These are phyloP conservation scores for Machaerirhynchus nigripectus DNA, from an alignment of 2,113 vertebrate genomes.

Conservation along the genomic window DNA sequence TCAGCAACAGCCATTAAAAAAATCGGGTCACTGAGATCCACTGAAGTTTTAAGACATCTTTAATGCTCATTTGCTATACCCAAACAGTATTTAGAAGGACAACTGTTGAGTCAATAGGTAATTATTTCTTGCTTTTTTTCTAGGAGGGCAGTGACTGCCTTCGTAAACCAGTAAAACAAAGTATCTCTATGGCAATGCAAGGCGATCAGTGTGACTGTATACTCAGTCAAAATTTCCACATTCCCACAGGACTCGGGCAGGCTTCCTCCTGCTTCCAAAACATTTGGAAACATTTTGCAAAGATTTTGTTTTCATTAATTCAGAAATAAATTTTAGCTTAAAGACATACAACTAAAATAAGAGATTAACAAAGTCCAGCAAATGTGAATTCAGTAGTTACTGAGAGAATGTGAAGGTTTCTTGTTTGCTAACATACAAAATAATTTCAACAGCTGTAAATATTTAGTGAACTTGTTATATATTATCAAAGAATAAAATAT, in stretches of 20 bases:
- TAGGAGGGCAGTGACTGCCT: accelerated
- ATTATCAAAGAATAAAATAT: background rate
- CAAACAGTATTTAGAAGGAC: background rate
- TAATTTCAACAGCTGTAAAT: background rate
- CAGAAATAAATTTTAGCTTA: background rate
- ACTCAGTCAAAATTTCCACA: background rate
- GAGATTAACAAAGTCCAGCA: background rate
- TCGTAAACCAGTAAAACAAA: background rate
- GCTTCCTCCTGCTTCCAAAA: background rate
- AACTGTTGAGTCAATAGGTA: background rate
- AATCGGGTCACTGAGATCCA: background rate
- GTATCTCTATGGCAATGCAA: background rate
- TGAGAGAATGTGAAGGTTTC: background rate
- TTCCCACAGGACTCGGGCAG: background rate
- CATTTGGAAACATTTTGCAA: background rate
- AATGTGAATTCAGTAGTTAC: background rate
- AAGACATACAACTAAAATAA: background rate
- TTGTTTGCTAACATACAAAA: background rate
- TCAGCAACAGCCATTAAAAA: background rate
- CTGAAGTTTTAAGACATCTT: background rate
- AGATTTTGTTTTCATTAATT: background rate
- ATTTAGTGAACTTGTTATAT: background rate
- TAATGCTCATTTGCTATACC: background rate
- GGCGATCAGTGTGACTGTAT: accelerated
- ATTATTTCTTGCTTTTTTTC: background rate